Evolutionary conservation across 2,888 invertebrate species (phyloP).

Genomic region (Ophioninae sp.): DNA sequence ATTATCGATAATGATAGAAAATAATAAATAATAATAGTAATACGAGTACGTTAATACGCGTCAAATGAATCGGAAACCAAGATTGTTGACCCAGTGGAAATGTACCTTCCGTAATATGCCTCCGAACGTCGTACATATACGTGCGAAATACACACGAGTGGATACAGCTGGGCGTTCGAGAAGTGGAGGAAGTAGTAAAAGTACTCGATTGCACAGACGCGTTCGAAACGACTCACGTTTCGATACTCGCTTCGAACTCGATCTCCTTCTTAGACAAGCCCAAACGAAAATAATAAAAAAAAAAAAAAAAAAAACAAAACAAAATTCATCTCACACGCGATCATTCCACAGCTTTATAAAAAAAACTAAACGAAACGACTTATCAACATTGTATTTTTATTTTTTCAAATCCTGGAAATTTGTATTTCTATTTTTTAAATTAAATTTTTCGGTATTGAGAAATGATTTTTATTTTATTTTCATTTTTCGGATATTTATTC

Average conservation of each 20-base stretch:
- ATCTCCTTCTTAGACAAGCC: neutral
- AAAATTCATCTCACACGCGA: neutral
- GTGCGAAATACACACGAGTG: neutral
- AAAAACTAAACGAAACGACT: neutral
- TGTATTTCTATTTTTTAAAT: neutral
- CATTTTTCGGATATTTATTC: too few relatives aligned
- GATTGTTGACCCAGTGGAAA: conserved; percentile 56
- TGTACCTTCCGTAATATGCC: conserved; percentile 34
- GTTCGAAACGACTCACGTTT: neutral
- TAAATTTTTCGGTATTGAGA: neutral
- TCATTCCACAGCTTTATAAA: neutral
- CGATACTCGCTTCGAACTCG: neutral
- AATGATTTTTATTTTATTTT: neutral
- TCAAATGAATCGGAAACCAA: conserved; percentile 9
- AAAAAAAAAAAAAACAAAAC: neutral
- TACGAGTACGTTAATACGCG: neutral
- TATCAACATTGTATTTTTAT: too few relatives aligned
- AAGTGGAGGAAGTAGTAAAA: conserved; percentile 31
- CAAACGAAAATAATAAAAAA: neutral
- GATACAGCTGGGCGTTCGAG: neutral
- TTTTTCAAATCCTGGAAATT: too few relatives aligned
- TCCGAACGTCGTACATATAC: neutral
- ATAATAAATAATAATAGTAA: neutral
- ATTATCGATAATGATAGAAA: conserved; percentile 7
- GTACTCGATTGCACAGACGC: conserved; percentile 6